Percentiles rank a stretch among this genome's conserved stretches.
These are phyloP conservation scores for Microplitis mediator DNA, from an alignment of 1,140 invertebrate genomes.

Conservation along the genomic window DNA sequence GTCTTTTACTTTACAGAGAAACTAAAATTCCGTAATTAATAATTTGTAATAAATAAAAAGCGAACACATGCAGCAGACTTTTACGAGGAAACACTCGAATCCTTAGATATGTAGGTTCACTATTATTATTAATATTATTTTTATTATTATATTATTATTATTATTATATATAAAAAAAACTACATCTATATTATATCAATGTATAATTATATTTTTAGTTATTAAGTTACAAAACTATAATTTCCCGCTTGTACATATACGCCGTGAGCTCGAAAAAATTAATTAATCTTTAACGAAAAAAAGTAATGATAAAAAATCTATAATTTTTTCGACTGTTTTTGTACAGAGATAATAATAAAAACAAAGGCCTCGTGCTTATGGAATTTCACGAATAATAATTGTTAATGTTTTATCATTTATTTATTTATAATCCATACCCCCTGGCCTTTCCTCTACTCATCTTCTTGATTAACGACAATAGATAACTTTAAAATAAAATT, in stretches of 20 bases:
- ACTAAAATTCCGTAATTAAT: slow-evolving; percentile 27
- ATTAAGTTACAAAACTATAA: slow-evolving; percentile 54
- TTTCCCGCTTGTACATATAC: slow-evolving; percentile 61
- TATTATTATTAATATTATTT: slow-evolving; percentile 40
- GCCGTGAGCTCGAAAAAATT: slow-evolving; percentile 61
- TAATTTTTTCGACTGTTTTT: slow-evolving; percentile 63
- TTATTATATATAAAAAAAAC: too few relatives aligned
- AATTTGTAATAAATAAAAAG: slow-evolving; percentile 19
- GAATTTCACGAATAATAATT: slow-evolving; percentile 58
- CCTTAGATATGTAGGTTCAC: slow-evolving; percentile 51
- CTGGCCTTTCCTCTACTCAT: background rate
- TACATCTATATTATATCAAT: slow-evolving; percentile 52
- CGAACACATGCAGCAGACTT: slow-evolving; percentile 29
- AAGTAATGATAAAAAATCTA: slow-evolving; percentile 51
- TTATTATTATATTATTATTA: too few relatives aligned
- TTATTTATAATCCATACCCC: background rate
- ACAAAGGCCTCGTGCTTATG: slow-evolving; percentile 63
- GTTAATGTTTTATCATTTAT: slow-evolving; percentile 28
- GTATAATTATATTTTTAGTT: slow-evolving; percentile 61
- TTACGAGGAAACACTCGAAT: slow-evolving; percentile 41
- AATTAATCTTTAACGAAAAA: slow-evolving; percentile 49
- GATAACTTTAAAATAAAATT: background rate
- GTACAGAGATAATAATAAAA: slow-evolving; percentile 62
- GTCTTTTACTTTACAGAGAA: slow-evolving; percentile 12
- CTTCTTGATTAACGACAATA: background rate